A percentile compares a stretch with the other conserved stretches of the same genome.
phyloP scores from a whole-genome alignment of 2,888 invertebrate species.

The Cyrtodaria siliqua region DNA sequence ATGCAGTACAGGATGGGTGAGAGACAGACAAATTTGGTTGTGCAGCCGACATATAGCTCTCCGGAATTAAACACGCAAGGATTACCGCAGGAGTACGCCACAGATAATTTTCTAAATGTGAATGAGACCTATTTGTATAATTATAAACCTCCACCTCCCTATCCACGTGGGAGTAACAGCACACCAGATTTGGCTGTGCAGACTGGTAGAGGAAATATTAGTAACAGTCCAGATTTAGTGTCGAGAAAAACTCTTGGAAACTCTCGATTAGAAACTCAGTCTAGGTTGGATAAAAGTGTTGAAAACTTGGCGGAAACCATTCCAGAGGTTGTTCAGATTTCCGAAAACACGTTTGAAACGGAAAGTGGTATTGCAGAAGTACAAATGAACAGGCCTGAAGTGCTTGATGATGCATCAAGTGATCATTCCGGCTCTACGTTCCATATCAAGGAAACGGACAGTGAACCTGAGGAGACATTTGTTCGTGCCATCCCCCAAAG shows the following conservation, averaged over 20 bases:
- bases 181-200: slow-evolving; percentile 92
- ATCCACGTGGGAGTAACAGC: slow-evolving; percentile 91
- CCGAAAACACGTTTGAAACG: slow-evolving; percentile 36
- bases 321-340: slow-evolving; percentile 61
- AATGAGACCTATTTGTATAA: slow-evolving; percentile 88
- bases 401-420: slow-evolving; percentile 76
- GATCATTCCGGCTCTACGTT: slow-evolving; percentile 81
- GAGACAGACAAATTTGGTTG: slow-evolving; percentile 77
- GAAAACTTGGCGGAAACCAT: slow-evolving; percentile 72
- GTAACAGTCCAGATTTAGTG: slow-evolving; percentile 85
- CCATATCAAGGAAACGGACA: slow-evolving; percentile 79
- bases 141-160: slow-evolving; percentile 93
- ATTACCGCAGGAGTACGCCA: slow-evolving; percentile 73
- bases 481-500: slow-evolving; percentile 64
- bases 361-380: slow-evolving; percentile 47
- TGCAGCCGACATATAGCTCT: slow-evolving; percentile 85
- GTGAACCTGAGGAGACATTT: slow-evolving; percentile 72
- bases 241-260: slow-evolving; percentile 88
- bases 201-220: slow-evolving; percentile 64
- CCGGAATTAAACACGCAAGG: slow-evolving; percentile 84
- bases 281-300: slow-evolving; percentile 72
- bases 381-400: slow-evolving; percentile 44
- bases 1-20: slow-evolving; percentile 71
- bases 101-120: slow-evolving; percentile 67
- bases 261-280: slow-evolving; percentile 67